These are phyloP conservation scores for Lepidurus couesii DNA, from an alignment of 1,140 invertebrate species.

Conservation along the genomic window DNA sequence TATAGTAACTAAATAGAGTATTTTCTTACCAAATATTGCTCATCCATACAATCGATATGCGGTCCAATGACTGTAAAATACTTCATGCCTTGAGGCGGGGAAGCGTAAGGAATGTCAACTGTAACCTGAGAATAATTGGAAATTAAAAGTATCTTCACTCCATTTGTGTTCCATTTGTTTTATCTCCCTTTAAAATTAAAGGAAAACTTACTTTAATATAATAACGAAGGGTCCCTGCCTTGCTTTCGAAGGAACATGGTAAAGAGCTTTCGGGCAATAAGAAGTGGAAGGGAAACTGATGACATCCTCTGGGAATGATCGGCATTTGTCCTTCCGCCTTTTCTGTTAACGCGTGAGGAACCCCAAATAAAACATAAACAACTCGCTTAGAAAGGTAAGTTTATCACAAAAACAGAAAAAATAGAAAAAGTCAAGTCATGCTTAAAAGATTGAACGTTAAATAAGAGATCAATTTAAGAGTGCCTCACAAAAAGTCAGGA, in stretches of 20 bases:
- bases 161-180: neutral
- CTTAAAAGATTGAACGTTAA: neutral
- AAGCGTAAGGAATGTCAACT: slow-evolving; percentile 75
- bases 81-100: slow-evolving; percentile 76
- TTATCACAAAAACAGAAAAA: neutral
- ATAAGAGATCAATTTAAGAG: no score
- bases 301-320: slow-evolving; percentile 67
- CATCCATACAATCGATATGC: slow-evolving; percentile 80
- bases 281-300: slow-evolving; percentile 71
- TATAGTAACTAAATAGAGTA: slow-evolving; percentile 2
- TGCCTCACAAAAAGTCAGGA: neutral
- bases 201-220: slow-evolving; percentile 59
- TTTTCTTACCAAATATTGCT: slow-evolving; percentile 66
- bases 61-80: slow-evolving; percentile 80
- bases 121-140: slow-evolving; percentile 49
- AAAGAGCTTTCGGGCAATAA: slow-evolving; percentile 68
- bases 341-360: slow-evolving; percentile 46
- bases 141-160: no score
- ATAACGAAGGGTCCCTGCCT: slow-evolving; percentile 69
- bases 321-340: slow-evolving; percentile 60
- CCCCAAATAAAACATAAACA: slow-evolving; percentile 29
- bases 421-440: neutral
- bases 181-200: neutral
- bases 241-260: slow-evolving; percentile 75
- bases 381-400: neutral